phyloP scores from a whole-genome alignment of 2,888 invertebrate genomes.

The Lasioglossum marginatum region DNA sequence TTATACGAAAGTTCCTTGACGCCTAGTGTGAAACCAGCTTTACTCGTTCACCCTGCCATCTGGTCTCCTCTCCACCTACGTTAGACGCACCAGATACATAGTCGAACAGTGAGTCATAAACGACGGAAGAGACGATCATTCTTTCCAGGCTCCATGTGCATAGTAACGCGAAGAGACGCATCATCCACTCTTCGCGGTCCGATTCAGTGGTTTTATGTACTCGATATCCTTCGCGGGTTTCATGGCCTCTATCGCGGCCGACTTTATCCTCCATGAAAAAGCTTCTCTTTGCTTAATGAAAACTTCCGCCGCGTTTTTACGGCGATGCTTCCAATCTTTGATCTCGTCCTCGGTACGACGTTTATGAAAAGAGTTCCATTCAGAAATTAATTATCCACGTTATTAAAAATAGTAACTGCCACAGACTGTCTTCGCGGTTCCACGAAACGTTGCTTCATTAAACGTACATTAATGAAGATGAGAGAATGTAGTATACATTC shows the following conservation, averaged over 20 bases:
- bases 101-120: slow-evolving; percentile 59
- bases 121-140: slow-evolving; percentile 56
- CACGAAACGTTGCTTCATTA: neutral
- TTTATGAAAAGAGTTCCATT: neutral
- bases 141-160: slow-evolving; percentile 33
- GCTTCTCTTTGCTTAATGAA: neutral
- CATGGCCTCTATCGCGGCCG: neutral
- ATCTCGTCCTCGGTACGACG: neutral
- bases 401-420: neutral
- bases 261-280: neutral
- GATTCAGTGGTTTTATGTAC: slow-evolving; percentile 1
- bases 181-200: slow-evolving; percentile 25
- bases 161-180: slow-evolving; percentile 10
- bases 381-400: neutral
- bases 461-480: neutral
- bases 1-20: neutral
- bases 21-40: slow-evolving; percentile 30
- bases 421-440: neutral
- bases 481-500: neutral
- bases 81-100: slow-evolving; percentile 54
- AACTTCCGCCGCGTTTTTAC: neutral
- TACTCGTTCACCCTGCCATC: slow-evolving; percentile 26
- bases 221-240: neutral
- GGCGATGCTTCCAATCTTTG: neutral
- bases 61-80: slow-evolving; percentile 30